Conservation (phyloP, 2,113 vertebrate species). For the Engystomops pustulosus region DNA sequence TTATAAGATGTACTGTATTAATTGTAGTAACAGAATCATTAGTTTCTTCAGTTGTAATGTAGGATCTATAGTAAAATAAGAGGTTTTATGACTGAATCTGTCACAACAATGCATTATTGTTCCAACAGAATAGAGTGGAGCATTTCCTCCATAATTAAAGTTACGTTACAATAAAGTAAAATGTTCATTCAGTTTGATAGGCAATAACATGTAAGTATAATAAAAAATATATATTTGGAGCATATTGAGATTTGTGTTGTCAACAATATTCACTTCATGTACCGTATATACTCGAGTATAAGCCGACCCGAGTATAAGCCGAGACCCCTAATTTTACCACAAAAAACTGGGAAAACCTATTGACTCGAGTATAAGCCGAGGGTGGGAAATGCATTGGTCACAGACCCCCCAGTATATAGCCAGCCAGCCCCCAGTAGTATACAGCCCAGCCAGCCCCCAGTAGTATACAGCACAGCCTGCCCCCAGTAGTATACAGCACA, state of each 20-base stretch:
- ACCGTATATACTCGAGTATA: too few species aligned
- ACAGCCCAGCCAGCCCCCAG: too few species aligned
- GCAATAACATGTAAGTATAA: constrained; percentile 10
- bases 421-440: too few species aligned
- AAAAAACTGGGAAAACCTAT: too few species aligned
- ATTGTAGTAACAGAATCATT: constrained; percentile 43
- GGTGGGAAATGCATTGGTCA: too few species aligned
- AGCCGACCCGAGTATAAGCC: too few species aligned
- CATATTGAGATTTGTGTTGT: neutral
- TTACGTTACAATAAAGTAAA: constrained; percentile 36
- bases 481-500: too few species aligned
- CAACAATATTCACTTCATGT: neutral
- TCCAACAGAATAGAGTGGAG: constrained; percentile 41
- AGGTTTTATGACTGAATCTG: constrained; percentile 45
- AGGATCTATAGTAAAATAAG: constrained; percentile 43
- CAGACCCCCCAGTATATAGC: too few species aligned
- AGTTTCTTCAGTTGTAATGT: constrained; percentile 39
- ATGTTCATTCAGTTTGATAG: constrained; percentile 11
- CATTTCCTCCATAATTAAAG: constrained; percentile 49
- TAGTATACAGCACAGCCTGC: too few species aligned
- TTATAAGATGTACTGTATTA: constrained; percentile 27
- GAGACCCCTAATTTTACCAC: too few species aligned
- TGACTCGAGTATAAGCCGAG: too few species aligned
- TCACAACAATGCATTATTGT: constrained; percentile 55
- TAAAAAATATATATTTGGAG: constrained; percentile 8